Evolutionary conservation across 1,140 invertebrate species (phyloP), one percentile per base, ranked within the genome.

Genomic region (Zaprionus taronus): DNA sequence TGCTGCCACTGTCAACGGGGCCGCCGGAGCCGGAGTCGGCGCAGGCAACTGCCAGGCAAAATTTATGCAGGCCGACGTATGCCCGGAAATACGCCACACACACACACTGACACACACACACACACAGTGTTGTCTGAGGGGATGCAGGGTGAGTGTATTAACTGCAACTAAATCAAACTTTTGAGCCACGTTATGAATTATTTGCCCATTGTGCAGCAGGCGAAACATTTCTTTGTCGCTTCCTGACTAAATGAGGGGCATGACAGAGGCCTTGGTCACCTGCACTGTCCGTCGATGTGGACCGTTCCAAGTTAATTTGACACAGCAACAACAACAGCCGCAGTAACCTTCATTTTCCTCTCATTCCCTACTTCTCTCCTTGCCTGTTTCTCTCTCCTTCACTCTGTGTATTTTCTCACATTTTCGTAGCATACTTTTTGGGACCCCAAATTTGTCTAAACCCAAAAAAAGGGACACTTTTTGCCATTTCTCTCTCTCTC

Each of bases 121-220:
- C 36, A 38, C 36, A 62, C 65, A 77, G 26, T 7, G 70, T 74
- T 63, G 63, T n/a, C 58, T 73, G 41, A 51, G 41, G 4, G 24
- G 51, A 17, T 20, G 11, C 47, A 67, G 34, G 4, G 65, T n/a
- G 41, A 89, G 67, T 89, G 81, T 87, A 87, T 87, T 89, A 89
- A 89, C 85, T 90, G 84, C 84, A 84, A 79, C 85, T 89, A 90
- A 90, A 89, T 89, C 85, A 89, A 89, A 89, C 66, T 90, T 89
- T 81, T 68, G 76, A 89, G 79, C 84, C 84, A 79, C 89, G 84
- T 84, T 89, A 89, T 89, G 85, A 90, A 89, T 89, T 89, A 89
- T 89, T 89, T 89, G 85, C 71, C 81, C 17, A 83, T 87, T 90
- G 85, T 83, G 77, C 83, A 86, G 83, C 79, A 81, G 66, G 82